These are phyloP conservation scores for Monomorium pharaonis DNA, from an alignment of 1,140 invertebrate species.

Conservation along the genomic window DNA sequence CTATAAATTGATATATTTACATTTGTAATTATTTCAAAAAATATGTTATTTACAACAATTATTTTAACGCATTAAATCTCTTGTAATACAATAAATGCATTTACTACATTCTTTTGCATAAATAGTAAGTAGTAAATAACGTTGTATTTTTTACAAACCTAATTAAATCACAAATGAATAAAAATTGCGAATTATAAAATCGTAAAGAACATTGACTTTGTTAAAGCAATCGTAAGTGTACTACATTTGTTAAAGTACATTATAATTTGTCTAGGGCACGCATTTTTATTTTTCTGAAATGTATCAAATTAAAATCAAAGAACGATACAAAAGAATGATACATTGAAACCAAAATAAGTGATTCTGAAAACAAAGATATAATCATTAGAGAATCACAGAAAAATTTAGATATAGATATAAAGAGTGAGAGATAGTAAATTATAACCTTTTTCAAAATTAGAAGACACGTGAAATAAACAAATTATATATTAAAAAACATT, in stretches of 20 bases:
- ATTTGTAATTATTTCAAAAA: constrained; percentile 1
- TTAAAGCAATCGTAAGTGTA: constrained; percentile 16
- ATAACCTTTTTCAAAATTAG: neutral
- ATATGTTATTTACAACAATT: neutral
- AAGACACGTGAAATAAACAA: neutral
- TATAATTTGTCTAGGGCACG: constrained; percentile 45
- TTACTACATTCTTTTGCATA: neutral
- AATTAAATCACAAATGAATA: constrained; percentile 23
- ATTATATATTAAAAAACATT: neutral
- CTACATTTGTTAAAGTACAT: constrained; percentile 1
- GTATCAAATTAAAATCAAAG: neutral
- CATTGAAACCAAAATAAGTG: neutral
- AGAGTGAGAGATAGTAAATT: neutral
- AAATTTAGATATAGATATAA: neutral
- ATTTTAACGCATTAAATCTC: constrained; percentile 14
- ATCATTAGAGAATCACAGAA: neutral
- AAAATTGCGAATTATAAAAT: constrained; percentile 1
- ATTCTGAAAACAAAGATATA: neutral
- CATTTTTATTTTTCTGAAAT: constrained; percentile 23
- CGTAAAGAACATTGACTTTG: neutral
- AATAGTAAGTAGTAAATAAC: neutral
- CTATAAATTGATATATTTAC: constrained; percentile 60
- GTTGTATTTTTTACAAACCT: neutral
- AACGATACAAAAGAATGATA: neutral
- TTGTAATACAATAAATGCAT: neutral